Conservation (phyloP, 2,888 invertebrate genomes). For the Tethea ocularis region DNA sequence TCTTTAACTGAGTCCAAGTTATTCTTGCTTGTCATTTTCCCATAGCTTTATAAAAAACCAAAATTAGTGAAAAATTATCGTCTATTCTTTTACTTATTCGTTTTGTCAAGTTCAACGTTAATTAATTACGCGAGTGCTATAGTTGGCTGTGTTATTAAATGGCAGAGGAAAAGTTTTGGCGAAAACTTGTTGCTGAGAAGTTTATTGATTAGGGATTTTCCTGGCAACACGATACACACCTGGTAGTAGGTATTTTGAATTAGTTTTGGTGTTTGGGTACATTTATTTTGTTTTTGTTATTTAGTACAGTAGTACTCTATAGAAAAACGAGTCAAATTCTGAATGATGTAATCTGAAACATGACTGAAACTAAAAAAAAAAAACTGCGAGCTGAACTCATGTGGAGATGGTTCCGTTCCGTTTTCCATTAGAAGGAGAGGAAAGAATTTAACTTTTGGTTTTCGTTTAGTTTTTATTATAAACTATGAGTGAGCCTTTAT, state of each 20-base stretch:
- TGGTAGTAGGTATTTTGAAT: neutral
- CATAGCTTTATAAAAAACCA: neutral
- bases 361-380: too few species aligned
- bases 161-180: neutral
- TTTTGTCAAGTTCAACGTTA: neutral
- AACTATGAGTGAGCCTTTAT: too few species aligned
- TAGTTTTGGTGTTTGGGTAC: neutral
- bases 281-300: neutral
- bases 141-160: neutral
- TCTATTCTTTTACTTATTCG: neutral
- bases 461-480: too few species aligned
- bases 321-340: neutral
- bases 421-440: too few species aligned
- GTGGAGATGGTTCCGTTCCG: too few species aligned
- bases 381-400: too few species aligned
- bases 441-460: too few species aligned
- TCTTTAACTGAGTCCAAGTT: too few species aligned
- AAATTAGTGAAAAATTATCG: neutral
- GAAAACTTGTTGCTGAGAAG: neutral
- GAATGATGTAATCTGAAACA: too few species aligned
- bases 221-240: neutral
- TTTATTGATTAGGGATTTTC: constrained; percentile 4
- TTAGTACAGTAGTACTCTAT: neutral
- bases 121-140: neutral
- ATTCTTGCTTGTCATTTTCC: too few species aligned